These are phyloP conservation scores for Myxocyprinus asiaticus DNA, from an alignment of 2,113 vertebrate genomes.

Conservation along the genomic window DNA sequence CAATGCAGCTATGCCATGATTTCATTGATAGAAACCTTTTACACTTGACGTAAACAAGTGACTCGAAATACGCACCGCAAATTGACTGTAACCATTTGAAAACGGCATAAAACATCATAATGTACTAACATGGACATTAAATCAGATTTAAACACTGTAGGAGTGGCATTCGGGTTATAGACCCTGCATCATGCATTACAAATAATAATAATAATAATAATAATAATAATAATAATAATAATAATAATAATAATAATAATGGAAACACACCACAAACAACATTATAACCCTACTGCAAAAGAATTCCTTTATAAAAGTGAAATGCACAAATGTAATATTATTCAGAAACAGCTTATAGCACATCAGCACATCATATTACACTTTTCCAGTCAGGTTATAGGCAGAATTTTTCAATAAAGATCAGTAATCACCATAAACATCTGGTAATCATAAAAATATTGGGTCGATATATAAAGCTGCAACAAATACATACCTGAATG, in stretches of 20 bases:
- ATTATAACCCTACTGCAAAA: no score
- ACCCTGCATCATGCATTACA: neutral
- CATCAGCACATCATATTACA: no score
- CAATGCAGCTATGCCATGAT: conserved; percentile 24
- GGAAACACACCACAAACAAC: no score
- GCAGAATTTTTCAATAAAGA: no score
- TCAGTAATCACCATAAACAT: neutral
- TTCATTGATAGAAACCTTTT: conserved; percentile 6
- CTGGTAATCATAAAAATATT: conserved; percentile 4
- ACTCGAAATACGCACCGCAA: neutral
- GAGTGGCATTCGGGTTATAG: conserved; percentile 25
- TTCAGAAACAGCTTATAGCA: no score
- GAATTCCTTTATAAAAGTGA: no score
- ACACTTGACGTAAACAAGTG: neutral
- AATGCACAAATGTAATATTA: no score
- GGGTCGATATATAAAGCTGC: neutral
- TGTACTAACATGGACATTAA: neutral
- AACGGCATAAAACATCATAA: neutral
- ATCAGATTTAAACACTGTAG: conserved; percentile 4
- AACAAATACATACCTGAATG: conserved; percentile 48
- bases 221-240: no score
- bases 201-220: neutral
- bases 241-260: no score
- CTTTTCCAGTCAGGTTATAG: no score
- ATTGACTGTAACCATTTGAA: no score